phyloP scores from a whole-genome alignment of 2,888 invertebrate species.

The Drosophila quinaria region DNA sequence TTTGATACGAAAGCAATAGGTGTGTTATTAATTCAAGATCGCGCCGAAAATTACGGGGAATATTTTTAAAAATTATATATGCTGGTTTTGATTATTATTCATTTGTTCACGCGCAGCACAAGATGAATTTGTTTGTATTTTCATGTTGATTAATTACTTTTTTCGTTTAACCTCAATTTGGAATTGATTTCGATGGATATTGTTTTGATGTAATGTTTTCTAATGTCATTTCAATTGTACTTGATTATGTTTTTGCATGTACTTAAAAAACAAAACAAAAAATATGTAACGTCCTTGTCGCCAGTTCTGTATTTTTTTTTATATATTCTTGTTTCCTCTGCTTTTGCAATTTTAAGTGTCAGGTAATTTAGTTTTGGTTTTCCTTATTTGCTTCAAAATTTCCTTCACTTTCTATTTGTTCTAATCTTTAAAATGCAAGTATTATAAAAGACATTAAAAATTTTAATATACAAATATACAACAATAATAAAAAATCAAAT shows the following conservation, averaged over 20 bases:
- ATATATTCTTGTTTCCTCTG: slow-evolving; percentile 25
- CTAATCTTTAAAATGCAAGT: slow-evolving; percentile 62
- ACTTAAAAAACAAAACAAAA: slow-evolving; percentile 30
- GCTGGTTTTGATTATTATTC: slow-evolving; percentile 16
- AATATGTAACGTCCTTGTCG: slow-evolving; percentile 35
- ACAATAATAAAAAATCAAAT: slow-evolving; percentile 54
- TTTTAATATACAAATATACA: slow-evolving; percentile 48
- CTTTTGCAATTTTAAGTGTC: slow-evolving; percentile 38
- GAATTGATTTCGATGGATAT: slow-evolving; percentile 53
- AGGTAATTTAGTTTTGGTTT: slow-evolving; percentile 41
- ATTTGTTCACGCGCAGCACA: slow-evolving; percentile 54
- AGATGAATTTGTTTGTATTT: slow-evolving; percentile 66
- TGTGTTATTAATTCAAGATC: slow-evolving; percentile 43
- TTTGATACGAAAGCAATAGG: slow-evolving; percentile 59
- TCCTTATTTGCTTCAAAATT: slow-evolving; percentile 24
- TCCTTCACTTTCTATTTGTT: slow-evolving; percentile 47
- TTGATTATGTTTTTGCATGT: slow-evolving; percentile 48
- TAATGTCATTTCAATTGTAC: slow-evolving; percentile 63
- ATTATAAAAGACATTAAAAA: slow-evolving; percentile 68
- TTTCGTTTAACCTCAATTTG: slow-evolving; percentile 43
- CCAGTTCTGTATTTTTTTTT: slow-evolving; percentile 40
- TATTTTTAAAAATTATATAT: slow-evolving; percentile 36
- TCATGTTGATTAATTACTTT: slow-evolving; percentile 56
- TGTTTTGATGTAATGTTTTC: slow-evolving; percentile 40
- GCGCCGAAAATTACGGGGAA: slow-evolving; percentile 50